Conservation (phyloP, 1,140 invertebrate genomes). For the Ctenoplectra terminalis region DNA sequence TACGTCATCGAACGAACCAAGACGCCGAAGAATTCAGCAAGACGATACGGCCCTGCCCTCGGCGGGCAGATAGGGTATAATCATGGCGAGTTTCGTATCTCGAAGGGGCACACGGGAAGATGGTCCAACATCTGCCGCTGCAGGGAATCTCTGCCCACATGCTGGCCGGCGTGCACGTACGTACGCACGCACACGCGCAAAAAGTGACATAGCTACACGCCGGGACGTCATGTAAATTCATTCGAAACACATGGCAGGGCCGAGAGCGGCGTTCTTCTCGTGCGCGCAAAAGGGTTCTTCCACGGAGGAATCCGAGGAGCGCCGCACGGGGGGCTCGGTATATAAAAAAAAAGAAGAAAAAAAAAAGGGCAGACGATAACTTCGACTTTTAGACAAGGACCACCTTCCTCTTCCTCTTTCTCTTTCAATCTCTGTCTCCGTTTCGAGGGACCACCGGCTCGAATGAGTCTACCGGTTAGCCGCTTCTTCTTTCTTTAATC, state of each 20-base stretch:
- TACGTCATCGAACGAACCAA: slow-evolving; percentile 36
- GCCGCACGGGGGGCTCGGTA: background rate
- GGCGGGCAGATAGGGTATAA: slow-evolving; percentile 69
- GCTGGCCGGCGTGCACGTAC: slow-evolving; percentile 61
- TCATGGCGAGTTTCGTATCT: slow-evolving; percentile 70
- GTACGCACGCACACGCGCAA: slow-evolving; percentile 53
- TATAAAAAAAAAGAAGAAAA: no score
- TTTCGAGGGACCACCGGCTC: slow-evolving; percentile 28
- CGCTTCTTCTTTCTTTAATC: slow-evolving; percentile 6
- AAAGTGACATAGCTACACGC: slow-evolving; percentile 68
- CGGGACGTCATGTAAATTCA: slow-evolving; percentile 72
- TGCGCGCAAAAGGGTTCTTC: slow-evolving; percentile 60
- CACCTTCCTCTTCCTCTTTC: background rate
- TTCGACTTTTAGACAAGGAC: slow-evolving; percentile 52
- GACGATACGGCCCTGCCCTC: slow-evolving; percentile 66
- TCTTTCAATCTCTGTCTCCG: background rate
- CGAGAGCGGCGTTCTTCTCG: slow-evolving; percentile 55
- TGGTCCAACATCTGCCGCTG: slow-evolving; percentile 77
- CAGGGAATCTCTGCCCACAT: slow-evolving; percentile 78
- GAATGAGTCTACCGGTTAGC: background rate
- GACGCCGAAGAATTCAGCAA: slow-evolving; percentile 55
- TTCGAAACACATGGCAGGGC: slow-evolving; percentile 73
- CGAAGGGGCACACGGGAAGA: slow-evolving; percentile 67
- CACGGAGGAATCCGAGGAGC: slow-evolving; percentile 56
- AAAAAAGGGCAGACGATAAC: slow-evolving; percentile 62